Evolutionary conservation across 2,113 vertebrate genomes (phyloP).

Genomic region (Tachycineta bicolor): DNA sequence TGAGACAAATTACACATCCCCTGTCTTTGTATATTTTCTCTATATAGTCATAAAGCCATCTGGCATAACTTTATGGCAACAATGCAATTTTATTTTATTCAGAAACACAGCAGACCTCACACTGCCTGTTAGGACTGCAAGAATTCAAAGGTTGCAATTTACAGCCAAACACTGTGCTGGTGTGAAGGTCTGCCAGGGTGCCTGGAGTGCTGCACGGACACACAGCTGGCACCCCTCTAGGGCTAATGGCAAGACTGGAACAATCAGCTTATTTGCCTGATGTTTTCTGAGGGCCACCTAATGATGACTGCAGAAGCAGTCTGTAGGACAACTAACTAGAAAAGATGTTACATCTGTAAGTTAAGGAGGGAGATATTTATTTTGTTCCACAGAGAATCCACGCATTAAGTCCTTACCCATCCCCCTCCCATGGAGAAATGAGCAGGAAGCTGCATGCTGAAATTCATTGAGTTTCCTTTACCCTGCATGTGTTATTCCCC

Average conservation of each 20-base stretch:
- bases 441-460: slow-evolving; percentile 22
- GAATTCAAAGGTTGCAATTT: background rate
- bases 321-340: background rate
- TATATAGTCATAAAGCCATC: background rate
- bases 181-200: background rate
- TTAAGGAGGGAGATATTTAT: background rate
- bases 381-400: background rate
- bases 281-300: background rate
- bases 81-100: background rate
- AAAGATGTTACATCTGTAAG: background rate
- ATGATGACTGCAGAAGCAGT: background rate
- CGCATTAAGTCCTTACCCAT: background rate
- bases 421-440: background rate
- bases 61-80: background rate
- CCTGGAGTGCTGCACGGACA: background rate
- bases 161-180: background rate
- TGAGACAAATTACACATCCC: background rate
- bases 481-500: slow-evolving; percentile 51
- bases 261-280: background rate
- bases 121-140: background rate
- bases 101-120: background rate
- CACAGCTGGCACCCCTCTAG: background rate
- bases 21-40: background rate
- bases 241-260: background rate
- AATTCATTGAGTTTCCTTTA: slow-evolving; percentile 40